Evolutionary conservation across 2,888 invertebrate genomes (phyloP), one percentile per base, ranked within the genome.

Genomic region (Neuroscelio doddi): DNA sequence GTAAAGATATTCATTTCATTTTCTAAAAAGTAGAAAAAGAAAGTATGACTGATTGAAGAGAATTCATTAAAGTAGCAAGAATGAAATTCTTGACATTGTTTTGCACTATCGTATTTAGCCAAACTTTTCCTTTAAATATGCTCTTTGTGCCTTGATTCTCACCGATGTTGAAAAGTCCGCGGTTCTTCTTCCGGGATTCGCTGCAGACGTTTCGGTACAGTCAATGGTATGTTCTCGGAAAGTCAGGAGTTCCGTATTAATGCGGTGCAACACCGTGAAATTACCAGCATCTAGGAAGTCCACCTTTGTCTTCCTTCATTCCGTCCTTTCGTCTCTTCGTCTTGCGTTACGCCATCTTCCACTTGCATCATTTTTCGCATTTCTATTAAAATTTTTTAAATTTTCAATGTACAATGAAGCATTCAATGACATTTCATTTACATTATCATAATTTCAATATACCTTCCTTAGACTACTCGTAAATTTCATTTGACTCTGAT

Each of bases 221-320:
- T 63, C 56, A 56, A 63, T 51, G 55, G 44, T 45, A 52, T 42
- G 61, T 57, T 53, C 39, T 12, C 38, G 38, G 34, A 46, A 52
- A 55, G 39, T 53, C 61, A 8, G 12, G 42, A n/a, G 51, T 67
- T 67, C 64, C 62, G 74, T 69, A 74, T 79, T 76, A 80, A 79
- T 79, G 74, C 75, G 73, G 68, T 63, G 71, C 78, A 79, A 73
- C 78, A 79, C 74, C 78, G 78, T 79, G 78, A 80, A 79, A 80
- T 80, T 78, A 77, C 76, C 73, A 74, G 74, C 71, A 74, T 71
- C 66, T 59, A 47, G 45, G 51, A 64, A 67, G 62, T 67, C 55
- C 61, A 57, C 64, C 46, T 61, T 47, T 62, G 59, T 55, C 51
- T 62, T 30, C 8, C 12, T 44, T 39, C 49, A 53, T 26, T 26